Evolutionary conservation across 2,113 vertebrate species (phyloP).

Genomic region (Drymodes brunneopygia): DNA sequence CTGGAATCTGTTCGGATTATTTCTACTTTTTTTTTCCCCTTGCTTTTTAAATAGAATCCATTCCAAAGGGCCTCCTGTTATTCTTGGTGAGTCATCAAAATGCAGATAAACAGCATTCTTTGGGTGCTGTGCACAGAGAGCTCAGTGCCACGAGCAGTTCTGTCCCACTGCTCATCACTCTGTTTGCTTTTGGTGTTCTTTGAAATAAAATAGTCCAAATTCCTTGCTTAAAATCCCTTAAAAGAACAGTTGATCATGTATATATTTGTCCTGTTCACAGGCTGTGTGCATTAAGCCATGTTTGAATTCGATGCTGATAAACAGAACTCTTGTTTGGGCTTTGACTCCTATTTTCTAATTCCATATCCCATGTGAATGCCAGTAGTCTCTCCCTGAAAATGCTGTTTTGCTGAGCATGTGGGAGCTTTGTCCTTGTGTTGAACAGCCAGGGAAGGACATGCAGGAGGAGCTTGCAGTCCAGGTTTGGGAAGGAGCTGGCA

Average conservation of each 20-base stretch:
- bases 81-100: slow-evolving; percentile 70
- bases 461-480: background rate
- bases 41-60: slow-evolving; percentile 63
- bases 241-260: background rate
- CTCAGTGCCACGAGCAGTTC: slow-evolving; percentile 47
- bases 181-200: background rate
- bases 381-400: background rate
- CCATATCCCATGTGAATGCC: background rate
- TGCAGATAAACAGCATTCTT: slow-evolving; percentile 74
- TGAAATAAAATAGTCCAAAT: background rate
- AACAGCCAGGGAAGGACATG: background rate
- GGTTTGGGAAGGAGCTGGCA: background rate
- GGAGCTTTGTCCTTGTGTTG: background rate
- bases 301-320: background rate
- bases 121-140: slow-evolving; percentile 17
- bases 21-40: background rate
- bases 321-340: background rate
- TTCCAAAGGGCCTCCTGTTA: slow-evolving; percentile 57
- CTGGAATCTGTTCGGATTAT: background rate
- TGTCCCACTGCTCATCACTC: slow-evolving; percentile 18
- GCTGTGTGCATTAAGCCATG: background rate
- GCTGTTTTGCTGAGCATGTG: background rate
- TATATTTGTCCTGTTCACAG: background rate
- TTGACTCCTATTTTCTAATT: background rate
- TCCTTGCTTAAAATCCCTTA: background rate